These are phyloP conservation scores for Pempheris klunzingeri DNA, from an alignment of 2,797 vertebrate species.

Conservation along the genomic window DNA sequence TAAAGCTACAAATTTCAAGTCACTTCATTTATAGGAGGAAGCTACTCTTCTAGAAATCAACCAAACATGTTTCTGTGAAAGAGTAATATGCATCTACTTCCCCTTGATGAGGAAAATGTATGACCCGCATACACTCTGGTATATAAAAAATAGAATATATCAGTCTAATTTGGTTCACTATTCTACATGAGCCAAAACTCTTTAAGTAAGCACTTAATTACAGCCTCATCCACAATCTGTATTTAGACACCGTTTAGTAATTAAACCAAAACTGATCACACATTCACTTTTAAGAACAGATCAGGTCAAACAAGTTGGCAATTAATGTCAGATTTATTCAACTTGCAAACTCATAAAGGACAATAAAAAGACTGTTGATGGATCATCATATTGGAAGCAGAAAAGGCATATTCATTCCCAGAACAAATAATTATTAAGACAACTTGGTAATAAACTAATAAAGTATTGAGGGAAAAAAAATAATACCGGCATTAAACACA, in stretches of 20 bases:
- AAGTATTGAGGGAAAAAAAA: slow-evolving; percentile 8
- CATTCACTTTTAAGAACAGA: neutral
- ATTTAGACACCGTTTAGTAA: neutral
- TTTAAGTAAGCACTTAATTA: neutral
- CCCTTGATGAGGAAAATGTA: neutral
- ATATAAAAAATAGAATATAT: neutral
- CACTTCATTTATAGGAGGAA: neutral
- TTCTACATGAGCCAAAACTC: neutral
- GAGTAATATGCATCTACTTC: neutral
- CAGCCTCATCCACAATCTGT: neutral
- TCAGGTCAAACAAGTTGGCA: neutral
- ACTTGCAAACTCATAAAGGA: slow-evolving; percentile 26
- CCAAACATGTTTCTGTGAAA: too few relatives aligned
- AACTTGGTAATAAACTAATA: slow-evolving; percentile 23
- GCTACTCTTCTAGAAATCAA: neutral
- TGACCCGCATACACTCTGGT: neutral
- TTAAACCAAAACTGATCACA: neutral
- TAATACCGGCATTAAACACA: slow-evolving; percentile 7
- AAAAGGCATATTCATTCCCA: slow-evolving; percentile 7
- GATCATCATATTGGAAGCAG: slow-evolving; percentile 23
- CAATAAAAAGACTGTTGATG: slow-evolving; percentile 19
- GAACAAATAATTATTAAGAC: slow-evolving; percentile 37
- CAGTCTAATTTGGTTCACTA: neutral
- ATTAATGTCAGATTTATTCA: slow-evolving; percentile 63
- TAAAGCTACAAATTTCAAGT: neutral